Base-by-base conservation (phyloP, 1,140 invertebrate species). In the Homalodisca vitripennis region DNA sequence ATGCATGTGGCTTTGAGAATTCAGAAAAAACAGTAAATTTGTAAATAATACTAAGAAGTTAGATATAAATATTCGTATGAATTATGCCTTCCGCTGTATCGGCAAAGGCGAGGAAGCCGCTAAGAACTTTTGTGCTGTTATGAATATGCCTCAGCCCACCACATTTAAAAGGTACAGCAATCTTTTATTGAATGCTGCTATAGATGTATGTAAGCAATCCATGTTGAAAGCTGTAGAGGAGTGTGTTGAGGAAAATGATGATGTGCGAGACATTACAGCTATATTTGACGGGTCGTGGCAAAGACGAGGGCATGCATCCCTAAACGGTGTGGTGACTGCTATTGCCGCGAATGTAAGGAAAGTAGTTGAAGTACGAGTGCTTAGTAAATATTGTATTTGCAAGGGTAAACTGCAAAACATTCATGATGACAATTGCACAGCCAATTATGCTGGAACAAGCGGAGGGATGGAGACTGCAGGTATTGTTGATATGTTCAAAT, bases 321-420 rank as follows among this genome's bases (percentile, higher is more conserved):
- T 60, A 41, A 60, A 26, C 31, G 67, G 53, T 17, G 29, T 62
- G 13, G 34, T 60, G 12, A 57, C 41, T 34, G 66, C 46, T 13
- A 62, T 68, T 60, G 66, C 57, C 24, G 60, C 3, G n/a, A 32
- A 68, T 53, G 31, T 30, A 6, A 34, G 66, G 0, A 55, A 71
- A 57, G 66, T 71, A 22, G 14, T 71, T 2, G 72, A 71, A 53
- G 24, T 71, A 3, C 24, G 14, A 12, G 27, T 71, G 1, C 27
- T 71, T 30, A 57, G 13, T 13, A 73, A 73, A 60, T 62, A 60
- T 27, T 60, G 55, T 60, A 27, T 20, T 17, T 60, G 55, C 6
- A 12, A 60, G 17, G 24, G 51, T 12, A 55, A 20, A 20, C 24
- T 55, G 51, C 10, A 55, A 26, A 6, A 6, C 6, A 22, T 29